A percentile compares a stretch with the other conserved stretches of the same genome.
Evolutionary conservation across 1,140 invertebrate species (phyloP).

Genomic region (Hermetia illucens): DNA sequence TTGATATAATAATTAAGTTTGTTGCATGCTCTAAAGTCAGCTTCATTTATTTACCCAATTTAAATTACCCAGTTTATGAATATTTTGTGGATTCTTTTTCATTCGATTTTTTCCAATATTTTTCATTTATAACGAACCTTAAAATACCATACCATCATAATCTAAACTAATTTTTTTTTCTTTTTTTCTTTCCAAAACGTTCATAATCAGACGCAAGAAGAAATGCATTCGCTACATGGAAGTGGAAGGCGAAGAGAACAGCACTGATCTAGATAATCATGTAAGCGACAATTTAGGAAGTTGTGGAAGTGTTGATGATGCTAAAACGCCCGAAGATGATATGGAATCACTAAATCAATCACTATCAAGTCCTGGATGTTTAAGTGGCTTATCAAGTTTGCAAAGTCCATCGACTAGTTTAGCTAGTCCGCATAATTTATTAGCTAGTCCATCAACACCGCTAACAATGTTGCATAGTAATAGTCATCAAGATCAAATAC

Average conservation of each 20-base stretch:
- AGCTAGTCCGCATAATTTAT: slow-evolving; percentile 48
- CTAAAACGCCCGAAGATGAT: slow-evolving; percentile 52
- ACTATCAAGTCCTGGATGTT: slow-evolving; percentile 58
- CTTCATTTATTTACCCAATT: too few species aligned
- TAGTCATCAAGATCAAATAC: slow-evolving; percentile 9
- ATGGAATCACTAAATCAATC: slow-evolving; percentile 47
- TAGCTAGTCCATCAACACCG: slow-evolving; percentile 32
- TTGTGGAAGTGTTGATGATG: slow-evolving; percentile 55
- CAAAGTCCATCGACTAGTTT: slow-evolving; percentile 56
- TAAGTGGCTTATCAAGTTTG: slow-evolving; percentile 61
- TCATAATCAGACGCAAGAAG: slow-evolving; percentile 97
- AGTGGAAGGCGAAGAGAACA: slow-evolving; percentile 42
- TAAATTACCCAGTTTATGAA: too few species aligned
- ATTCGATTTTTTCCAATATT: not conserved
- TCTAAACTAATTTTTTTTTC: slow-evolving; percentile 2
- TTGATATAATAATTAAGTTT: too few species aligned
- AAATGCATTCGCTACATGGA: slow-evolving; percentile 93
- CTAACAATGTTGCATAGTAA: slow-evolving; percentile 4
- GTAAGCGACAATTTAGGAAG: slow-evolving; percentile 59
- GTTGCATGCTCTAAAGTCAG: too few species aligned
- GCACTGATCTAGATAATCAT: slow-evolving; percentile 31
- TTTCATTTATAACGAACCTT: not conserved
- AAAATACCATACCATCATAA: not conserved
- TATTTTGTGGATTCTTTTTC: not conserved
- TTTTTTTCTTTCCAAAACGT: slow-evolving; percentile 5